phyloP scores from a whole-genome alignment of 2,113 vertebrate species.

The Oncorhynchus masou region DNA sequence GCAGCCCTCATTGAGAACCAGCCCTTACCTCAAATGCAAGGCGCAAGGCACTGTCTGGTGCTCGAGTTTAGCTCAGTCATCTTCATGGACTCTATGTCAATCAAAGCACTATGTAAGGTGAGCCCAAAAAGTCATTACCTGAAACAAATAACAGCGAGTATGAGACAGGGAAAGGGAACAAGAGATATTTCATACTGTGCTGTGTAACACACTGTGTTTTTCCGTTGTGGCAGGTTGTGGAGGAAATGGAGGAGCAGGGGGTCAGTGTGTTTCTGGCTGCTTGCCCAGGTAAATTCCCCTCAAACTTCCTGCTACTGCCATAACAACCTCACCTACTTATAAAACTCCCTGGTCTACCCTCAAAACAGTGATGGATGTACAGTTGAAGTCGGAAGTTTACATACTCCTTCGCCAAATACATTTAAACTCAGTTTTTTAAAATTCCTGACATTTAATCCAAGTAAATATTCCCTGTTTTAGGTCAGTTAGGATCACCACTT shows the following conservation, averaged over 20 bases:
- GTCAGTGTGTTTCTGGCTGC: neutral
- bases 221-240: neutral
- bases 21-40: constrained; percentile 56
- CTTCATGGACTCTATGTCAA: constrained; percentile 81
- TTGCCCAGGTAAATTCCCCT: neutral
- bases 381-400: too few species aligned
- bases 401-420: too few species aligned
- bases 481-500: too few species aligned
- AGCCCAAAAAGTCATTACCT: constrained; percentile 28
- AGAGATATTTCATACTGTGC: neutral
- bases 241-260: neutral
- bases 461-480: too few species aligned
- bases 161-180: neutral
- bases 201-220: neutral
- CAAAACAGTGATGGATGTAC: neutral
- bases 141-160: neutral
- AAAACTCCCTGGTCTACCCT: neutral
- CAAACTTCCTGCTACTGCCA: neutral
- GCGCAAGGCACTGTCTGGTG: constrained; percentile 67
- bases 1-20: neutral
- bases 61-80: constrained; percentile 78
- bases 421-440: too few species aligned
- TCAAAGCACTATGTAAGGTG: constrained; percentile 80
- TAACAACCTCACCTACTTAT: neutral
- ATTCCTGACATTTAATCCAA: too few species aligned